phyloP scores from a whole-genome alignment of 2,113 vertebrate species.

The Pimephales promelas region DNA sequence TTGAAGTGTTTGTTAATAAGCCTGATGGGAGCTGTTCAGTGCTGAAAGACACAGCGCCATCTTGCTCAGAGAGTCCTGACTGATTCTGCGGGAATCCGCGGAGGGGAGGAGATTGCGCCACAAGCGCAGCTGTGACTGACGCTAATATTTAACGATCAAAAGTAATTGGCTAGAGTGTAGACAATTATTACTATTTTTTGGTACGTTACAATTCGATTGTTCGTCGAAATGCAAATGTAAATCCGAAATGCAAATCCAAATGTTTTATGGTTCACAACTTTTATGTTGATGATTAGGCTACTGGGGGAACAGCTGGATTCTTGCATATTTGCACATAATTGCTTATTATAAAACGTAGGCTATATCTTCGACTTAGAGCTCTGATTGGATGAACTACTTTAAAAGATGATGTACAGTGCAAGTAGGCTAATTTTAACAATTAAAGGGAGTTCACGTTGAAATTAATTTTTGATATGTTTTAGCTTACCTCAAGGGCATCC shows the following conservation, averaged over 20 bases:
- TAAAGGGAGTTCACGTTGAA: too few relatives aligned
- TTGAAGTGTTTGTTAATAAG: background rate
- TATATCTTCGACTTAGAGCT: background rate
- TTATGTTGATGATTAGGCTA: background rate
- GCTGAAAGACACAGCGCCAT: slow-evolving; percentile 78
- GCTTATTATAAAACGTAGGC: background rate
- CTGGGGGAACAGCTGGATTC: background rate
- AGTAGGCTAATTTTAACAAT: too few relatives aligned
- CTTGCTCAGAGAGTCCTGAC: slow-evolving; percentile 65
- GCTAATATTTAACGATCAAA: background rate
- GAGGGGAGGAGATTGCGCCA: slow-evolving; percentile 52
- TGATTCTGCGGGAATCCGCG: slow-evolving; percentile 48
- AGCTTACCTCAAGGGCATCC: too few relatives aligned
- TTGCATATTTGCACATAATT: background rate
- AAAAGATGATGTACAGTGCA: background rate
- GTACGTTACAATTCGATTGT: too few relatives aligned
- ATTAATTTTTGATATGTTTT: too few relatives aligned
- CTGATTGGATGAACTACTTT: background rate
- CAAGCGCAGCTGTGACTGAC: slow-evolving; percentile 20
- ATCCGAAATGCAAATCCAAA: too few relatives aligned
- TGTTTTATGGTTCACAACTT: background rate
- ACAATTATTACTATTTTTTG: background rate
- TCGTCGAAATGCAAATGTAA: too few relatives aligned
- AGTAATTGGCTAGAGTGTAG: background rate
- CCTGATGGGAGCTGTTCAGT: slow-evolving; percentile 76